Percentiles rank a stretch among this genome's conserved stretches.
Evolutionary conservation across 2,888 invertebrate genomes (phyloP).

Genomic region (Phymatocera aterrima): DNA sequence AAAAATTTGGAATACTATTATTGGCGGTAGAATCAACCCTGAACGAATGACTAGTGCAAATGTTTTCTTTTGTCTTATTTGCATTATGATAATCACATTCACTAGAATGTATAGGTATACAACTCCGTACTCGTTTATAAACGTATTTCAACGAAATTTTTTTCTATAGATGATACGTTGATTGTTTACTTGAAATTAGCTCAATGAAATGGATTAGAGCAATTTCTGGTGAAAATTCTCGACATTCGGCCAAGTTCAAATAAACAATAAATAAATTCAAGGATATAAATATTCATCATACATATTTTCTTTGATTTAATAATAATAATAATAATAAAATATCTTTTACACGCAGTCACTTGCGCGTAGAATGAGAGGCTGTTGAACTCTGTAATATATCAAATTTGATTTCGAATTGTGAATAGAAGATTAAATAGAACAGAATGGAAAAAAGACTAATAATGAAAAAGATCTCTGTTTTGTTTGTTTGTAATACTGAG

Average conservation of each 20-base stretch:
- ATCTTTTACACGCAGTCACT: neutral
- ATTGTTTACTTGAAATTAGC: no score
- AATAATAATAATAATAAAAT: neutral
- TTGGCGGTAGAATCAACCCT: neutral
- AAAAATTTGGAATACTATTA: neutral
- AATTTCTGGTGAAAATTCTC: no score
- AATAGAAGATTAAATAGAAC: no score
- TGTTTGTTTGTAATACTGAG: no score
- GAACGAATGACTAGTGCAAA: neutral
- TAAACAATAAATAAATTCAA: neutral
- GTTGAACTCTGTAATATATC: neutral
- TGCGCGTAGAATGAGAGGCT: neutral
- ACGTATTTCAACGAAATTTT: no score
- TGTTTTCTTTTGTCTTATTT: neutral
- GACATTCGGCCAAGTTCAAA: no score
- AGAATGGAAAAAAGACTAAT: no score
- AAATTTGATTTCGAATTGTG: no score
- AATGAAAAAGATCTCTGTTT: no score
- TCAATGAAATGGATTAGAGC: no score
- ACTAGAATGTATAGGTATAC: neutral
- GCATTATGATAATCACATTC: no score
- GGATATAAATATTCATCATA: neutral
- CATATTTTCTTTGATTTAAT: neutral
- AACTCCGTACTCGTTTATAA: neutral
- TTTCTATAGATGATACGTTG: no score